A percentile compares a stretch with the other conserved stretches of the same genome.
Evolutionary conservation across 2,113 vertebrate species (phyloP).

Genomic region (Rattus rattus): DNA sequence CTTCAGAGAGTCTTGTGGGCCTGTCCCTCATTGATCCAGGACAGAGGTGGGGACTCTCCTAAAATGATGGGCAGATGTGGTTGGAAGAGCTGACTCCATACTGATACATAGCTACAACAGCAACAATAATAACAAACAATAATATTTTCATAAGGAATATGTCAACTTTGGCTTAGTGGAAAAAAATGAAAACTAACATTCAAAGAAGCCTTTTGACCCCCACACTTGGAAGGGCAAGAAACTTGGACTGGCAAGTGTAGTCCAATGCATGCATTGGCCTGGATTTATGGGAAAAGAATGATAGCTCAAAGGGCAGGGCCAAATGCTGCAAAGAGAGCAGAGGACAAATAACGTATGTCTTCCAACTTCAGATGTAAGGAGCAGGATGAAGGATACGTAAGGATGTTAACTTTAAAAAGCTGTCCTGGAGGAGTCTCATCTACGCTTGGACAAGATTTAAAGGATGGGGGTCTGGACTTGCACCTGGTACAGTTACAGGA

Average conservation of each 20-base stretch:
- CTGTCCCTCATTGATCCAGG: background rate
- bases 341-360: background rate
- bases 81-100: background rate
- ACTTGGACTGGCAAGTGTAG: background rate
- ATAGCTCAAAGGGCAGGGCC: background rate
- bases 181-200: background rate
- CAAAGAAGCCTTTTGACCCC: background rate
- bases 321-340: background rate
- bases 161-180: background rate
- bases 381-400: background rate
- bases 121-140: background rate
- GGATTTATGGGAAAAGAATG: background rate
- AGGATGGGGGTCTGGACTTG: background rate
- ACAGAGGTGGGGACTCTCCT: background rate
- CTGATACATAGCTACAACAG: background rate
- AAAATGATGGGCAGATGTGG: background rate
- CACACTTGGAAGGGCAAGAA: slow-evolving; percentile 1
- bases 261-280: background rate
- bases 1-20: background rate
- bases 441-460: background rate
- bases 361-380: background rate
- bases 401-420: background rate
- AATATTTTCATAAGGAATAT: background rate
- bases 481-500: background rate
- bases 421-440: background rate